Evolutionary conservation across 2,113 vertebrate species (phyloP).

Genomic region (Penelope pileata): DNA sequence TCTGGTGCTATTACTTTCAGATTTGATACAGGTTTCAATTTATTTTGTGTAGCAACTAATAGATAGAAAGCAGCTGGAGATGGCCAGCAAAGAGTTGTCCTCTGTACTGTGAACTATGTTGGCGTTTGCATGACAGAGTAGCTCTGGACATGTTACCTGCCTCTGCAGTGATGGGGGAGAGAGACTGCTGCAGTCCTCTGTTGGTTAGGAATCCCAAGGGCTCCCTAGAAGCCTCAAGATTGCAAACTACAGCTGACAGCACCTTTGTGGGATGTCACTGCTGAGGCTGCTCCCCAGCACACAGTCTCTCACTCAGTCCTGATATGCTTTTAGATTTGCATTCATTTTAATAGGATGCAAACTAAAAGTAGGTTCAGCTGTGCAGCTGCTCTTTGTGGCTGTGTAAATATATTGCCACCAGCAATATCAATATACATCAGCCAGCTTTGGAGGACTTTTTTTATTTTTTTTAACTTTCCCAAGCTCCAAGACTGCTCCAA

Average conservation of each 20-base stretch:
- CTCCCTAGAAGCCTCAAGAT: not conserved
- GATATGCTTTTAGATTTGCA: not conserved
- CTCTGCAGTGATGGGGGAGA: not conserved
- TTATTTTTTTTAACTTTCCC: not conserved
- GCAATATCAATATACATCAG: constrained; percentile 50
- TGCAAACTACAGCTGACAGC: not conserved
- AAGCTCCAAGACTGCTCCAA: constrained; percentile 43
- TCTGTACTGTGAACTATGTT: rapidly evolving
- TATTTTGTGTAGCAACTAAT: not conserved
- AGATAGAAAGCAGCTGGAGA: not conserved
- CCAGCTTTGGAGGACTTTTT: constrained; percentile 16
- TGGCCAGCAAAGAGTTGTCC: not conserved
- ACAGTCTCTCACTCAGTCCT: not conserved
- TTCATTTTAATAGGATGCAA: not conserved
- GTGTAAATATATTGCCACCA: constrained; percentile 64
- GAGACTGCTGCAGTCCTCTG: not conserved
- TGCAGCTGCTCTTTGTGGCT: constrained; percentile 51
- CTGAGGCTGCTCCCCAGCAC: not conserved
- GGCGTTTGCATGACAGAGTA: not conserved
- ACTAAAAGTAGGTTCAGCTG: constrained; percentile 42
- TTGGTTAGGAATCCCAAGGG: rapidly evolving
- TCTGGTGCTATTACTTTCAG: not conserved
- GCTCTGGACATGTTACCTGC: not conserved
- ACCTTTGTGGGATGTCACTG: not conserved
- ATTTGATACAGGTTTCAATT: not conserved